phyloP scores from a whole-genome alignment of 2,888 invertebrate genomes.

The Diarsia mendica region DNA sequence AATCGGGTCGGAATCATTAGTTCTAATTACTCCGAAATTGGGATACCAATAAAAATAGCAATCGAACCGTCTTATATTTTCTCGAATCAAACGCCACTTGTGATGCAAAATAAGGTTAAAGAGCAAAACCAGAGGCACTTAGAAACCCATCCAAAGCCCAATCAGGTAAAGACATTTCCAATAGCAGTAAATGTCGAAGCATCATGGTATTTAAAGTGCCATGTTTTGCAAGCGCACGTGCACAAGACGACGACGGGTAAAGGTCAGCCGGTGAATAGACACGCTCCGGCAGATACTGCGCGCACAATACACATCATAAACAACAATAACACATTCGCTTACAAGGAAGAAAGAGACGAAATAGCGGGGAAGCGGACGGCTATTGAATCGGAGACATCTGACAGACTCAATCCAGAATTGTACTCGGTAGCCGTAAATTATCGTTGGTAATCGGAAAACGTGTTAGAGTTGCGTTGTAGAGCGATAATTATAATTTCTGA shows the following conservation, averaged over 20 bases:
- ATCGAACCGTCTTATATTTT: neutral
- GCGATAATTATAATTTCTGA: neutral
- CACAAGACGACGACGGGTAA: constrained; percentile 74
- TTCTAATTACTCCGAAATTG: constrained; percentile 3
- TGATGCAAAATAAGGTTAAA: constrained; percentile 19
- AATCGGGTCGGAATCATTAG: constrained; percentile 21
- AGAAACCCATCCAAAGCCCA: constrained; percentile 15
- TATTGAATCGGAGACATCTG: constrained; percentile 26
- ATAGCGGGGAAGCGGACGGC: constrained; percentile 8
- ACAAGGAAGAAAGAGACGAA: constrained; percentile 47
- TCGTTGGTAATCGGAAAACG: constrained; percentile 19
- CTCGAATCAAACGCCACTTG: neutral
- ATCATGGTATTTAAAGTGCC: constrained; percentile 70
- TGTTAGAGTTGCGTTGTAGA: constrained; percentile 25
- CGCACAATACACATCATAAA: constrained; percentile 75
- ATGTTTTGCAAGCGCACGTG: constrained; percentile 81
- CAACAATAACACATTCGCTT: constrained; percentile 71
- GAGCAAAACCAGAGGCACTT: constrained; percentile 6
- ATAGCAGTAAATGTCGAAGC: constrained; percentile 70
- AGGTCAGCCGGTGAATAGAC: constrained; percentile 85
- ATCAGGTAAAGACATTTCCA: constrained; percentile 52
- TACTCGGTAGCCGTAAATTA: neutral
- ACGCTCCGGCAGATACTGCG: constrained; percentile 80
- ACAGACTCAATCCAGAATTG: constrained; percentile 5
- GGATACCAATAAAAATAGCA: neutral